Conservation (phyloP, 2,797 vertebrate species). For the Anableps anableps region DNA sequence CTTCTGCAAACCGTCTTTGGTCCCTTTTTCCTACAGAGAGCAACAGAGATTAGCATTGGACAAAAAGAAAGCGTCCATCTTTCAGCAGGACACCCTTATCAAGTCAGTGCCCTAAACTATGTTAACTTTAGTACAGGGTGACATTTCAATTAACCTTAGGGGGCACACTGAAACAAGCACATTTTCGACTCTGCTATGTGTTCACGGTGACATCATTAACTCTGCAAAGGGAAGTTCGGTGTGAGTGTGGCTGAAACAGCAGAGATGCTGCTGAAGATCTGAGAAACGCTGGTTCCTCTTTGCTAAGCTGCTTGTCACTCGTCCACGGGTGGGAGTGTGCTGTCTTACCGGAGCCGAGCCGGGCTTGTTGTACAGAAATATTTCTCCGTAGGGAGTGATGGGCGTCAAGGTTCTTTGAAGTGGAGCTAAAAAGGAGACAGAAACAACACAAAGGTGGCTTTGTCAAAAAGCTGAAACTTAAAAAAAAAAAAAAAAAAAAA, state of each 20-base stretch:
- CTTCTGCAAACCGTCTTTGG: slow-evolving; percentile 54
- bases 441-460: slow-evolving; percentile 44
- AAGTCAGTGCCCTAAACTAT: slow-evolving; percentile 35
- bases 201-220: slow-evolving; percentile 45
- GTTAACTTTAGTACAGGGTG: slow-evolving; percentile 62
- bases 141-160: slow-evolving; percentile 78
- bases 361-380: slow-evolving; percentile 84
- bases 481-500: slow-evolving; percentile 1
- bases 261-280: slow-evolving; percentile 50
- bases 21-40: slow-evolving; percentile 62
- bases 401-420: slow-evolving; percentile 77
- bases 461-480: slow-evolving; percentile 30
- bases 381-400: slow-evolving; percentile 91
- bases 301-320: slow-evolving; percentile 43
- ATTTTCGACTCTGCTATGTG: slow-evolving; percentile 42
- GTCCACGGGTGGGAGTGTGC: slow-evolving; percentile 33
- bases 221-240: slow-evolving; percentile 35
- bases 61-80: slow-evolving; percentile 51
- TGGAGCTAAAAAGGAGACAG: slow-evolving; percentile 70
- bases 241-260: slow-evolving; percentile 32
- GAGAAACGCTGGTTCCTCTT: slow-evolving; percentile 66
- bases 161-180: slow-evolving; percentile 54
- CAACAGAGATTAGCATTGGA: slow-evolving; percentile 59
- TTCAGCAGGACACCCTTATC: slow-evolving; percentile 56
- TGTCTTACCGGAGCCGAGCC: slow-evolving; percentile 82